Evolutionary conservation across 2,113 vertebrate genomes (phyloP), one percentile per base, ranked within the genome.

Genomic region (Spea multiplicata): DNA sequence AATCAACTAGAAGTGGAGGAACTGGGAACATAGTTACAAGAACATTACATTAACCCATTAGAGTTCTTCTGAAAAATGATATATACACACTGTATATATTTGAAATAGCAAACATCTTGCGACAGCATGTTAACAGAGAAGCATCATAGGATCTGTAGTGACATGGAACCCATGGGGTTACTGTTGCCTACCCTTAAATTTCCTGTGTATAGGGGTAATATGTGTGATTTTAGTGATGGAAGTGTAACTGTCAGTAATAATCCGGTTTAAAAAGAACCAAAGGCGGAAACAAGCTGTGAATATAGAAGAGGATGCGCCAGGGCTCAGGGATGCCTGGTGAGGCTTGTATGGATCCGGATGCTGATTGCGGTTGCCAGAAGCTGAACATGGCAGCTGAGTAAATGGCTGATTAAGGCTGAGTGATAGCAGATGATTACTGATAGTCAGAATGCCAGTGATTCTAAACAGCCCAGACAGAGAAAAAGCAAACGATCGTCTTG

Each of bases 361-460:
- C 45, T 69, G n/a, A 61, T 59, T 69, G 44, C 52, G 47, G n/a
- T 14, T 68, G 74, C 66, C 74, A 59, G 49, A n/a, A 59, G 66
- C 8, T 61, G 17, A 44, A 57, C 53, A 70, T 69, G 75, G 66
- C 75, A 66, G 75, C 45, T 7, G 46, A 61, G 55, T 77, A 48
- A 61, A 44, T 75, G 64, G 50, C 62, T 67, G 64, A 75, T 75
- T 65, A 77, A 68, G 55, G 45, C 66, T 70, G 75, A 77, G 66
- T 76, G 74, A 59, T 53, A 77, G 68, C 76, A 78, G 76, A 78
- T 78, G 76, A 71, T 78, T 71, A 64, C 16, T 30, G 68, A 64
- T 61, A 49, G 44, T 48, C 66, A 14, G 66, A 47, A 71, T 62
- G 55, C 67, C 76, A 71, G 76, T 64, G 67, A 78, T 64, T 5